A percentile compares a stretch with the other conserved stretches of the same genome.
phyloP scores from a whole-genome alignment of 2,888 invertebrate genomes.

The Agrochola litura region DNA sequence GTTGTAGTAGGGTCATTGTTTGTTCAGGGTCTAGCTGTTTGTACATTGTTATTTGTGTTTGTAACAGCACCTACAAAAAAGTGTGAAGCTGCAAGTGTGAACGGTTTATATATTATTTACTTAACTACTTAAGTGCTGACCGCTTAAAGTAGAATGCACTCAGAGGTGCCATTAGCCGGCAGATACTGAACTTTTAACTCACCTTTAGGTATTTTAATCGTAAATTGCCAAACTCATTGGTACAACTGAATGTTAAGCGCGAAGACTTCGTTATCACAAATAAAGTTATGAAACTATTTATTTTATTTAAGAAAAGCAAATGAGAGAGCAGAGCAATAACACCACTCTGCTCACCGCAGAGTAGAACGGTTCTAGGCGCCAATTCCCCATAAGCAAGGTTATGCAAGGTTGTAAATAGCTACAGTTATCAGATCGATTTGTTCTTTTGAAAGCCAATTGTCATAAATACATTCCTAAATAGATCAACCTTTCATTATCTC shows the following conservation, averaged over 20 bases:
- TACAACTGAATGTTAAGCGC: slow-evolving; percentile 21
- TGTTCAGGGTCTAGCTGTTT: slow-evolving; percentile 25
- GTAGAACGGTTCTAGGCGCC: too few relatives aligned
- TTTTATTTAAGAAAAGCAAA: neutral
- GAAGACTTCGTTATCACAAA: slow-evolving; percentile 15
- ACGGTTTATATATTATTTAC: slow-evolving; percentile 54
- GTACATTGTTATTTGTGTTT: slow-evolving; percentile 33
- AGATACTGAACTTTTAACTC: slow-evolving; percentile 40
- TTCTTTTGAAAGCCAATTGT: too few relatives aligned
- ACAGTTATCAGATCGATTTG: too few relatives aligned
- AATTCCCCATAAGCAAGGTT: too few relatives aligned
- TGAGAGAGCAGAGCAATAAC: too few relatives aligned
- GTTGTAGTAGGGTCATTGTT: slow-evolving; percentile 14
- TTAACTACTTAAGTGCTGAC: slow-evolving; percentile 49
- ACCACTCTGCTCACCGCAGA: too few relatives aligned
- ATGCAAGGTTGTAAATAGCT: too few relatives aligned
- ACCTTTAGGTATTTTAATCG: slow-evolving; percentile 25
- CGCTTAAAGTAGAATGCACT: slow-evolving; percentile 55
- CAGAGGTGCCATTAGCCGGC: slow-evolving; percentile 43
- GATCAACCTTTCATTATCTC: too few relatives aligned
- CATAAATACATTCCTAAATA: too few relatives aligned
- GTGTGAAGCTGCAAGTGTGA: slow-evolving; percentile 44
- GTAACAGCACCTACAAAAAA: slow-evolving; percentile 23
- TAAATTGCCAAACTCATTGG: slow-evolving; percentile 45
- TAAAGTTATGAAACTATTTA: neutral